These are phyloP conservation scores for Temnothorax nylanderi DNA, from an alignment of 1,140 invertebrate species.

Conservation along the genomic window DNA sequence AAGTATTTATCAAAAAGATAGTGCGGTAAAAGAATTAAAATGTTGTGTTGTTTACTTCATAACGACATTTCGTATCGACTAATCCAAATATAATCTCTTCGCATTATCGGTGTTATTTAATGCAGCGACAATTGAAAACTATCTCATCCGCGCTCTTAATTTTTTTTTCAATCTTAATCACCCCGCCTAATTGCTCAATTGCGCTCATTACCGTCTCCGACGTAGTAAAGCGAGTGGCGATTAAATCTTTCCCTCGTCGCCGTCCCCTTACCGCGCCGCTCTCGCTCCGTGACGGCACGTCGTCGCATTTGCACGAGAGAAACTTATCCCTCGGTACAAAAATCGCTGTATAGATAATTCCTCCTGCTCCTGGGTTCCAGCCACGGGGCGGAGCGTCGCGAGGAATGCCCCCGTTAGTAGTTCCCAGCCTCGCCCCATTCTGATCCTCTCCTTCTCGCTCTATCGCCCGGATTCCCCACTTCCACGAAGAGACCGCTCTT, in stretches of 20 bases:
- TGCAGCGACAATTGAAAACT: conserved; percentile 66
- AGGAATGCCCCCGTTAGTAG: conserved; percentile 65
- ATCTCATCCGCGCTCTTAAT: conserved; percentile 62
- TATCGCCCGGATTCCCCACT: conserved; percentile 53
- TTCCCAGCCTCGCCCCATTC: conserved; percentile 67
- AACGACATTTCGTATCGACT: too few relatives aligned
- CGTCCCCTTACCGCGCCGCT: conserved; percentile 24
- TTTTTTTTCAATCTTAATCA: conserved; percentile 78
- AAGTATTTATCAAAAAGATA: neutral
- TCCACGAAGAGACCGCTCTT: conserved; percentile 42
- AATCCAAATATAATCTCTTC: neutral
- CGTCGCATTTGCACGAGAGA: conserved; percentile 74
- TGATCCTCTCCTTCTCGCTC: conserved; percentile 60
- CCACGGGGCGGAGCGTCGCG: conserved; percentile 52
- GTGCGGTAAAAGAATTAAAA: neutral
- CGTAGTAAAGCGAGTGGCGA: conserved; percentile 81
- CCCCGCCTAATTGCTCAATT: conserved; percentile 85
- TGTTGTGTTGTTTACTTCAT: neutral
- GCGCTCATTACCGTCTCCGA: conserved; percentile 85
- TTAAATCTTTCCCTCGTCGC: conserved; percentile 80
- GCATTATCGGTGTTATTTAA: conserved; percentile 7
- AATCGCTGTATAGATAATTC: conserved; percentile 65
- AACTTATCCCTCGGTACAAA: conserved; percentile 75
- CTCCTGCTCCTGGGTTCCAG: conserved; percentile 22
- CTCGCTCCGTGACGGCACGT: conserved; percentile 59